Evolutionary conservation across 2,888 invertebrate species (phyloP).

Genomic region (Eilema sororculum): DNA sequence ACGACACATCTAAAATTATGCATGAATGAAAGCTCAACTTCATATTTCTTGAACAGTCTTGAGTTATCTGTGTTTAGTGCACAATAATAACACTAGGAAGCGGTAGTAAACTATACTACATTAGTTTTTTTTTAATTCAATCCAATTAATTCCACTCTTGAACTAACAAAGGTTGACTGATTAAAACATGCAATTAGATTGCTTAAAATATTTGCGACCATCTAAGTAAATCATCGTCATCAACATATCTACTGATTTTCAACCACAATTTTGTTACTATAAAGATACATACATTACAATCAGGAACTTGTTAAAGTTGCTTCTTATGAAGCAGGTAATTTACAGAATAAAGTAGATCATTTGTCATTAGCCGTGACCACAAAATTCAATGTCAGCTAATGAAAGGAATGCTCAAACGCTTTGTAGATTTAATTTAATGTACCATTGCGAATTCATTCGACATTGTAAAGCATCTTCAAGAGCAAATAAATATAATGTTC

Average conservation of each 20-base stretch:
- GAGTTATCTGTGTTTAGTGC: no score
- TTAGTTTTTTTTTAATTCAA: no score
- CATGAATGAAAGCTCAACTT: no score
- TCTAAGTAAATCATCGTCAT: not conserved
- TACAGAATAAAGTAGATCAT: not conserved
- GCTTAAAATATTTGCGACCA: not conserved
- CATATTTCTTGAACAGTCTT: no score
- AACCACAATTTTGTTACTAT: not conserved
- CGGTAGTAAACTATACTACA: no score
- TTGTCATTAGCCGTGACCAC: constrained; percentile 6
- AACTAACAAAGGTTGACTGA: no score
- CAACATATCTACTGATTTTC: not conserved
- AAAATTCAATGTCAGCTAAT: constrained; percentile 16
- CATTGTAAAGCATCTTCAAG: constrained; percentile 6
- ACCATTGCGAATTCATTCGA: constrained; percentile 16
- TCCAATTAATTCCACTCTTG: no score
- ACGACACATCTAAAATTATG: no score
- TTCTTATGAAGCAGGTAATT: not conserved
- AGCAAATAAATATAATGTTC: constrained; percentile 12
- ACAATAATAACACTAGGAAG: no score
- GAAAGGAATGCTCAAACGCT: constrained; percentile 14
- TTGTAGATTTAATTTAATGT: not conserved
- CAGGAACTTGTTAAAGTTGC: not conserved
- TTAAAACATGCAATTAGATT: no score
- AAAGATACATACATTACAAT: not conserved